Percentiles rank a stretch among this genome's conserved stretches.
Conservation (phyloP, 2,888 invertebrate genomes). For the Nephrotoma guestfalica region DNA sequence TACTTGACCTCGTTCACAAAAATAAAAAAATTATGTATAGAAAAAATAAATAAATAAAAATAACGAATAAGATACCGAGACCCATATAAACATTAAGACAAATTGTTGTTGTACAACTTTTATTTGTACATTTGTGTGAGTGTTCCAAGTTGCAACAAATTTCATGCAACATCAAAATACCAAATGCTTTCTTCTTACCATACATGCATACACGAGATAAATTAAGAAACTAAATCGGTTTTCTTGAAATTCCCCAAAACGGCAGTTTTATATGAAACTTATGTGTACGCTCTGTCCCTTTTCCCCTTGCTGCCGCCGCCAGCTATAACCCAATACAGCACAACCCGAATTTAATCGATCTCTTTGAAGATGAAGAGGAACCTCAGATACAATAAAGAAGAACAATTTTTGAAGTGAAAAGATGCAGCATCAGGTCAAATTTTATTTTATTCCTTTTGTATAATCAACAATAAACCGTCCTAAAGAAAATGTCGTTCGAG, state of each 20-base stretch:
- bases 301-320: not conserved
- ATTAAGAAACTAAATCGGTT: not conserved
- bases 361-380: not conserved
- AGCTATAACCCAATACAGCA: not conserved
- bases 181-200: not conserved
- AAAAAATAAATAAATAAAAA: not conserved
- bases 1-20: not conserved
- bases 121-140: not conserved
- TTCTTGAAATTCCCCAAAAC: not conserved
- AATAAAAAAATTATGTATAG: not conserved
- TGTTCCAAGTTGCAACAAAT: not conserved
- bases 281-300: not conserved
- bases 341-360: not conserved
- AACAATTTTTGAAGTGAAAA: not conserved
- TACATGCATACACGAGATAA: not conserved
- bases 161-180: not conserved
- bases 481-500: not conserved
- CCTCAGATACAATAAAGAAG: not conserved
- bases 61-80: not conserved
- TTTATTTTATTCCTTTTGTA: not conserved
- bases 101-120: not conserved
- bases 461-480: not conserved
- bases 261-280: not conserved
- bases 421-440: not conserved
- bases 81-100: not conserved